Percentiles rank a stretch among this genome's conserved stretches.
Evolutionary conservation across 2,888 invertebrate species (phyloP).

Genomic region (Galeruca laticollis): DNA sequence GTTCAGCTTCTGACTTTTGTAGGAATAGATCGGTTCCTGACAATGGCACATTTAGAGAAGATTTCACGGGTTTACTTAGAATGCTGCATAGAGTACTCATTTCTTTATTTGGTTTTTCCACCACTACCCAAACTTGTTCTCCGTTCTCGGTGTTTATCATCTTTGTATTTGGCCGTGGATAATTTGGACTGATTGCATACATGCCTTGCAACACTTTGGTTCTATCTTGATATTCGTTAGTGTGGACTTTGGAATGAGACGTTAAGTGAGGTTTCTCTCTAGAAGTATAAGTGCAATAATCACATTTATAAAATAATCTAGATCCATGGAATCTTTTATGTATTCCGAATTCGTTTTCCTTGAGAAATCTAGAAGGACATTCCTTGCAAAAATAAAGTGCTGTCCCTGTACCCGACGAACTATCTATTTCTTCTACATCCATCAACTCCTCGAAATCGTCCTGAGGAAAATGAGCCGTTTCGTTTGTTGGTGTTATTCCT

Average conservation of each 20-base stretch:
- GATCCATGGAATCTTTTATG: constrained; percentile 80
- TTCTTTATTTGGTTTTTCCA: constrained; percentile 51
- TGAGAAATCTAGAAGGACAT: constrained; percentile 87
- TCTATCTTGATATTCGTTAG: constrained; percentile 82
- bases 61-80: constrained; percentile 53
- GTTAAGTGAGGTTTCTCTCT: constrained; percentile 77
- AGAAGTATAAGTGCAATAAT: constrained; percentile 82
- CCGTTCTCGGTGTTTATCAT: constrained; percentile 63
- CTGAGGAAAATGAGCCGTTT: constrained; percentile 1
- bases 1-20: constrained; percentile 71
- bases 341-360: constrained; percentile 78
- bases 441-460: constrained; percentile 37
- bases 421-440: constrained; percentile 52
- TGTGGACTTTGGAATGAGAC: constrained; percentile 79
- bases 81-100: constrained; percentile 51
- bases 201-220: constrained; percentile 77
- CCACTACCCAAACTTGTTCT: constrained; percentile 68
- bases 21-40: constrained; percentile 77
- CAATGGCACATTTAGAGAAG: constrained; percentile 68
- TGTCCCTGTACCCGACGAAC: constrained; percentile 57
- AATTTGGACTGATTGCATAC: constrained; percentile 74
- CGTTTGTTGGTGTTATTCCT: constrained; percentile 26
- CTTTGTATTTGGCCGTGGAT: constrained; percentile 74
- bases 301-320: constrained; percentile 76
- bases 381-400: constrained; percentile 80